These are phyloP conservation scores for Scaptomyza pallida DNA, from an alignment of 1,140 invertebrate genomes.

Conservation along the genomic window DNA sequence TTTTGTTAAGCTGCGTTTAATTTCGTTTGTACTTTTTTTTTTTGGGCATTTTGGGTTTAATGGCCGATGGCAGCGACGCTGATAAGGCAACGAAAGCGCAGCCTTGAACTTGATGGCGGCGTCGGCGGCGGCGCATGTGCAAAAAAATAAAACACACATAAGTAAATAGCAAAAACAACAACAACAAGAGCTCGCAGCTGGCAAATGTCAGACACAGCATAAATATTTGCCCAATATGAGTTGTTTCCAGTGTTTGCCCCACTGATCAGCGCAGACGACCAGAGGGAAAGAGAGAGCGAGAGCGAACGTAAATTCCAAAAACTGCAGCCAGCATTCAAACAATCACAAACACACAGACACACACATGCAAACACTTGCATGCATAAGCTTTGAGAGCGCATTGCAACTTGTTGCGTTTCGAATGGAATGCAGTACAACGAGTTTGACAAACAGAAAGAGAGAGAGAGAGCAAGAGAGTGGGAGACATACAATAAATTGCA, in stretches of 20 bases:
- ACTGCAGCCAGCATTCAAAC: slow-evolving; percentile 28
- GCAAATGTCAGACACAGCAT: slow-evolving; percentile 33
- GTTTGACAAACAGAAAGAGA: slow-evolving; percentile 48
- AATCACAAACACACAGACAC: slow-evolving; percentile 1
- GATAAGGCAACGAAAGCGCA: slow-evolving; percentile 65
- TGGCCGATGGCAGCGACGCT: slow-evolving; percentile 42
- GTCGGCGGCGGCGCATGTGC: slow-evolving; percentile 21
- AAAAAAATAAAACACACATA: slow-evolving; percentile 56
- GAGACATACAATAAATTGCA: slow-evolving; percentile 45
- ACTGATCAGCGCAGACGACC: slow-evolving; percentile 34
- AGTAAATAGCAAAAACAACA: slow-evolving; percentile 51
- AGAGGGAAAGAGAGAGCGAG: slow-evolving; percentile 7
- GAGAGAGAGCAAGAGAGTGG: slow-evolving; percentile 18
- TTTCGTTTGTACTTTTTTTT: not conserved
- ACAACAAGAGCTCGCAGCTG: slow-evolving; percentile 48
- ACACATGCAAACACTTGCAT: not conserved
- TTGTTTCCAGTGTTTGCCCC: slow-evolving; percentile 38
- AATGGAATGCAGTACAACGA: slow-evolving; percentile 70
- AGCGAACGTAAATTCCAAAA: slow-evolving; percentile 38
- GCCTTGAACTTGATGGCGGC: slow-evolving; percentile 68
- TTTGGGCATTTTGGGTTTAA: slow-evolving; percentile 59
- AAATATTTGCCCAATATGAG: slow-evolving; percentile 48
- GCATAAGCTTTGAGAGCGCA: slow-evolving; percentile 12
- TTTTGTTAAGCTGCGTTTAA: slow-evolving; percentile 44
- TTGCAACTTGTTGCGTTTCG: slow-evolving; percentile 66